Percentiles rank a stretch among this genome's conserved stretches.
Conservation (phyloP, 2,113 vertebrate species). For the Psilopogon haemacephalus region DNA sequence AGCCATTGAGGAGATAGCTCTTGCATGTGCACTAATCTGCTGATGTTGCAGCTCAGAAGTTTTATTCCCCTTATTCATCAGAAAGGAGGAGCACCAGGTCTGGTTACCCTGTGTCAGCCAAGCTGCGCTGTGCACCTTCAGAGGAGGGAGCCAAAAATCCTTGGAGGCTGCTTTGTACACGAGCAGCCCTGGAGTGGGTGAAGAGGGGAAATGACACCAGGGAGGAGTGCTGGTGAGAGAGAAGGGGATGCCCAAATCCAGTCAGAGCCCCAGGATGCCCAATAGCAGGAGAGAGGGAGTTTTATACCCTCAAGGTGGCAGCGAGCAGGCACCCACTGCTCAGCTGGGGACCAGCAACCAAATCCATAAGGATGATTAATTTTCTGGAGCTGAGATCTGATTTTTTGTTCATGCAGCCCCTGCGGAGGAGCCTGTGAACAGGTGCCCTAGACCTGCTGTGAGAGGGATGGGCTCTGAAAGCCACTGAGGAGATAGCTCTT, state of each 20-base stretch:
- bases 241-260: background rate
- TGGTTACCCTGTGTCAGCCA: background rate
- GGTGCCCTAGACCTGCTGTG: background rate
- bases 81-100: background rate
- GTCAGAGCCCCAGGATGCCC: background rate
- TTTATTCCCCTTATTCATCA: background rate
- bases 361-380: background rate
- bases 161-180: background rate
- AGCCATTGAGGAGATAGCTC: background rate
- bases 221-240: accelerated
- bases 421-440: accelerated
- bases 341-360: background rate
- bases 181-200: background rate
- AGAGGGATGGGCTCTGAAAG: background rate
- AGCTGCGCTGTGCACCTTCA: background rate
- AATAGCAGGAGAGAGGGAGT: background rate
- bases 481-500: background rate
- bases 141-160: background rate
- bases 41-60: background rate
- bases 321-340: background rate
- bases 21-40: accelerated
- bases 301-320: background rate
- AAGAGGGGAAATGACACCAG: background rate
- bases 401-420: background rate
- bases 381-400: background rate